phyloP scores from a whole-genome alignment of 30 jellyfish, hydroid and myxozoan species.

The Catostylus mosaicus region DNA sequence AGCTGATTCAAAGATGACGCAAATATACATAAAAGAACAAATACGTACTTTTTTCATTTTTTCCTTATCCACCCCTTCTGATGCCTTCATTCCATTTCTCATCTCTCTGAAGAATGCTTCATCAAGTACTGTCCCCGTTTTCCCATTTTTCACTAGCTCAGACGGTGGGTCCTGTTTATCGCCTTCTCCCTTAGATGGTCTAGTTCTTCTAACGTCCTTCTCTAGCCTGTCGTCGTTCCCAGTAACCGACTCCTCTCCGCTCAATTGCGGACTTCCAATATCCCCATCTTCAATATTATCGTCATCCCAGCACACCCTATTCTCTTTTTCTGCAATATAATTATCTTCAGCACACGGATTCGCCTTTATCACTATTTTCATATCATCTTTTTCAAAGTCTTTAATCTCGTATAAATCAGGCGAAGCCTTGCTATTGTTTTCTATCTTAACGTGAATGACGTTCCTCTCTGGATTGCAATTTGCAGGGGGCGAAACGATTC shows the following conservation, averaged over 20 bases:
- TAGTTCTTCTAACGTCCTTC: not conserved
- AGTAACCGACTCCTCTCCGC: not conserved
- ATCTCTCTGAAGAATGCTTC: constrained; percentile 54
- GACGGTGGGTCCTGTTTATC: constrained; percentile 55
- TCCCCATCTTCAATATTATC: constrained; percentile 6
- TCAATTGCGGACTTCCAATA: not conserved
- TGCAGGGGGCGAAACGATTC: constrained; percentile 48
- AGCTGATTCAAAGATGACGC: too few species aligned
- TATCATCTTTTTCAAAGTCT: constrained; percentile 1
- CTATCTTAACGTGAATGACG: constrained; percentile 48
- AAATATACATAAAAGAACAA: too few species aligned
- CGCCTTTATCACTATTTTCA: not conserved
- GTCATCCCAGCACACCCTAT: not conserved
- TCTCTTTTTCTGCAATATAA: constrained; percentile 4
- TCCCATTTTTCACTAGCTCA: constrained; percentile 58
- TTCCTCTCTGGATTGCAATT: constrained; percentile 47
- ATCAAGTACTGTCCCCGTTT: constrained; percentile 64
- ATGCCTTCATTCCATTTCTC: constrained; percentile 32
- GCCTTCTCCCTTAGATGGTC: constrained; percentile 12
- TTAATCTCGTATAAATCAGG: not conserved
- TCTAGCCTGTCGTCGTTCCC: too few species aligned
- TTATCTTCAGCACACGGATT: not conserved
- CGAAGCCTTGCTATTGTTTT: constrained; percentile 11
- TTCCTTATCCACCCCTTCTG: constrained; percentile 54
- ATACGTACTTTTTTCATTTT: constrained; percentile 43